Evolutionary conservation across 2,888 invertebrate species (phyloP).

Genomic region (Sisyra terminalis): DNA sequence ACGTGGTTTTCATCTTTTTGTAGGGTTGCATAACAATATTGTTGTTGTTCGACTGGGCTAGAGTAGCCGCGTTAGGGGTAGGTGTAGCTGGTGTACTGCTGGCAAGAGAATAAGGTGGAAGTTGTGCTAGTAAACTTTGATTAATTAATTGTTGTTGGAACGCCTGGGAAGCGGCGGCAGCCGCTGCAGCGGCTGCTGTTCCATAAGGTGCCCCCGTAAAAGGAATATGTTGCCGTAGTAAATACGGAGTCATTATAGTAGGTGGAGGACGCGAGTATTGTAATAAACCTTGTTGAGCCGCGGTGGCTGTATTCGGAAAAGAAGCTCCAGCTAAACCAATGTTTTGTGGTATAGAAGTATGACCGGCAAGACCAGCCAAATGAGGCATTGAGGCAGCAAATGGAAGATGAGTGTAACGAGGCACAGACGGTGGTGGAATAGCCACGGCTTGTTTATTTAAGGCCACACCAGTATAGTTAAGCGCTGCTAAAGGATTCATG

Average conservation of each 20-base stretch:
- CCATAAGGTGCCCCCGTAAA: slow-evolving; percentile 26
- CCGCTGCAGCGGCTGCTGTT: slow-evolving; percentile 34
- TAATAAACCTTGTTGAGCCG: slow-evolving; percentile 15
- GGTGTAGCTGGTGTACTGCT: slow-evolving; percentile 11
- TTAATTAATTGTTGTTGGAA: slow-evolving; percentile 26
- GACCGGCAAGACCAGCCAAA: slow-evolving; percentile 19
- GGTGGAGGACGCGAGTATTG: slow-evolving; percentile 21
- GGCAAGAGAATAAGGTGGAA: slow-evolving; percentile 10
- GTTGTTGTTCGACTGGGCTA: slow-evolving; percentile 30
- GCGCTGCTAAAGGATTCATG: slow-evolving; percentile 30
- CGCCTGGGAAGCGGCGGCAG: slow-evolving; percentile 26
- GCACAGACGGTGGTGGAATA: slow-evolving; percentile 23
- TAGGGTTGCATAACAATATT: slow-evolving; percentile 60
- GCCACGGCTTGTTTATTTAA: slow-evolving; percentile 43
- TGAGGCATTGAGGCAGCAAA: slow-evolving; percentile 15
- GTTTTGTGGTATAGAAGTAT: slow-evolving; percentile 20
- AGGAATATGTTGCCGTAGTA: slow-evolving; percentile 20
- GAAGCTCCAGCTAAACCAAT: slow-evolving; percentile 17
- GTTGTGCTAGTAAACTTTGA: slow-evolving; percentile 29
- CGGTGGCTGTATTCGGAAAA: slow-evolving; percentile 5
- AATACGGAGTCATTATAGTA: slow-evolving; percentile 27
- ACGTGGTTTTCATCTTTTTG: slow-evolving; percentile 83
- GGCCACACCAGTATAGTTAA: slow-evolving; percentile 53
- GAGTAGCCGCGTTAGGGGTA: slow-evolving; percentile 23
- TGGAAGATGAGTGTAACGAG: slow-evolving; percentile 14